Evolutionary conservation across 2,888 invertebrate genomes (phyloP), one percentile per base, ranked within the genome.

Genomic region (Caenorhabditis auriculariae): DNA sequence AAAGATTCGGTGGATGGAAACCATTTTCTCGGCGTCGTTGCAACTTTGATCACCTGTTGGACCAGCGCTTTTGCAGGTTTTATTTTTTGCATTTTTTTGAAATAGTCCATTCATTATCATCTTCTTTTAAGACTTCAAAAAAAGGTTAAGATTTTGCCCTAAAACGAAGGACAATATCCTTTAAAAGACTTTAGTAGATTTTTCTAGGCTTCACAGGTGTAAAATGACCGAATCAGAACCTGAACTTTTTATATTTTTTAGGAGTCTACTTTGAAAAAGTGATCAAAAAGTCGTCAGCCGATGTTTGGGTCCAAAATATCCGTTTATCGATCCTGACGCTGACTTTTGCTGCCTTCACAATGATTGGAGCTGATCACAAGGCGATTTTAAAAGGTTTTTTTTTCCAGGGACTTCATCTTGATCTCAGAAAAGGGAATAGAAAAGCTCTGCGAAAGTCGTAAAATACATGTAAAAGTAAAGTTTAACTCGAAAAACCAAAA

Each of bases 191-290:
- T n/a, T n/a, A n/a, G n/a, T n/a, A n/a, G n/a, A n/a, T n/a, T 17
- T n/a, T 41, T 41, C 41, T 17, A n/a, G 15, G 12, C n/a, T n/a
- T n/a, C n/a, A n/a, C n/a, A 21, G 7, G 21, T 5, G 15, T 21
- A 3, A 4, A 6, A 21, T 19, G 4, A 4, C 23, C 4, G 19
- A 6, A 19, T 4, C n/a, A 6, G 5, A 15, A 37, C n/a, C 4
- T 4, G 4, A 19, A 21, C 26, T 9, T 23, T 21, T 7, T 19
- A 26, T 28, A 4, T 17, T 24, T 29, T 55, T 17, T 29, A 73
- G 72, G 76, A 15, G 77, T 77, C 3, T 77, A 78, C 51, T 71
- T 77, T 54, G 77, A 77, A 47, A 72, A 72, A 38, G 75, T 77
- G 51, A 63, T 77, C 23, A 77, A 77, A 51, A 65, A 74, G 24